Percentiles rank a stretch among this genome's conserved stretches.
Conservation (phyloP, 2,113 vertebrate genomes). For the Myrmecophaga tridactyla region DNA sequence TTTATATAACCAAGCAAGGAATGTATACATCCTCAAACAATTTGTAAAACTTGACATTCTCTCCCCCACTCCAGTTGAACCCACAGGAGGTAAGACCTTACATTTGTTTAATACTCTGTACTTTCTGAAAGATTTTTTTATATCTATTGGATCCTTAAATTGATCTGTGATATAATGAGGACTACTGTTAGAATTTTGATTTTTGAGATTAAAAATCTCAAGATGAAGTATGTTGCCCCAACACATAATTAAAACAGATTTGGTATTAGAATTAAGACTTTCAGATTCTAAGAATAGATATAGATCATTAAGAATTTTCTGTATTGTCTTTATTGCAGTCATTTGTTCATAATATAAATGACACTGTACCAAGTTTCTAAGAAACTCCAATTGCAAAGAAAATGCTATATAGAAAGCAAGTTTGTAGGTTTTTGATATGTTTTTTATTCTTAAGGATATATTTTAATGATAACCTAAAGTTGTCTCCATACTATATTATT, state of each 20-base stretch:
- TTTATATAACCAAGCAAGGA: neutral
- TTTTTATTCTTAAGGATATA: neutral
- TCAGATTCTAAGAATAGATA: neutral
- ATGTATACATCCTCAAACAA: neutral
- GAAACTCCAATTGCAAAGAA: neutral
- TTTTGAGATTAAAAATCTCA: neutral
- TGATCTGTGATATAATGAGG: neutral
- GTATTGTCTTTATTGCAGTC: neutral
- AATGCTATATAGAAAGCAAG: neutral
- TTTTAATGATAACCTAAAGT: neutral
- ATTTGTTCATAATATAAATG: neutral
- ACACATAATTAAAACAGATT: neutral
- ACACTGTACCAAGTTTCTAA: neutral
- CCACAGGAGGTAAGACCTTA: neutral
- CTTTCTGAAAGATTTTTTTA: slow-evolving; percentile 15
- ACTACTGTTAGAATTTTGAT: neutral
- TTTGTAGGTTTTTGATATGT: neutral
- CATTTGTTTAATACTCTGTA: neutral
- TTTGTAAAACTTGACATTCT: neutral
- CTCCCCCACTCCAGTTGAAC: neutral
- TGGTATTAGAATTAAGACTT: neutral
- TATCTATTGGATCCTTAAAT: slow-evolving; percentile 3
- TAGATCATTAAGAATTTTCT: neutral
- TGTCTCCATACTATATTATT: slow-evolving; percentile 4
- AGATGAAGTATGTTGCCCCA: neutral